Conservation (phyloP, 2,888 invertebrate species). For the Imbricaverruca yamaguchii region DNA sequence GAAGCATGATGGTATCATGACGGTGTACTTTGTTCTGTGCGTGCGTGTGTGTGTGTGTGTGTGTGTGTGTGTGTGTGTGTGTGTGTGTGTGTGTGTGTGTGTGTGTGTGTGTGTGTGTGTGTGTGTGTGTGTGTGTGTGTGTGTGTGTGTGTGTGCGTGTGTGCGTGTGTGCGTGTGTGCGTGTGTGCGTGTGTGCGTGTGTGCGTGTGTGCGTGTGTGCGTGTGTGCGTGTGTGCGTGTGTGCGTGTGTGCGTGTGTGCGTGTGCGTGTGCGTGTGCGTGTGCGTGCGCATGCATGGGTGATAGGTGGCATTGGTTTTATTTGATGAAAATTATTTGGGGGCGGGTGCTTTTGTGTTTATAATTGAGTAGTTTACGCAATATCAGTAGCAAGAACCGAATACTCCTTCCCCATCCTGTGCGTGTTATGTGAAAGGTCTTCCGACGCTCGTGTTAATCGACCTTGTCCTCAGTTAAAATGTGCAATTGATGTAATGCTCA, state of each 20-base stretch:
- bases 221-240: background rate
- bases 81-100: background rate
- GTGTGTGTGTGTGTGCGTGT: background rate
- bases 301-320: background rate
- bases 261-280: background rate
- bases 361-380: too few species aligned
- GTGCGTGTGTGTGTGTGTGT: background rate
- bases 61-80: slow-evolving; percentile 1
- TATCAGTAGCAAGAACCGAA: too few species aligned
- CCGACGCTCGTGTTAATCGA: too few species aligned
- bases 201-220: background rate
- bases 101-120: background rate
- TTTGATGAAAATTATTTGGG: too few species aligned
- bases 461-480: too few species aligned
- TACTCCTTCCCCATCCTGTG: too few species aligned
- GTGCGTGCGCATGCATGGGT: background rate
- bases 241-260: background rate
- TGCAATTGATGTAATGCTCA: too few species aligned
- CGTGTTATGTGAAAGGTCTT: too few species aligned
- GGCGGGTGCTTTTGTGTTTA: too few species aligned
- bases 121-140: background rate
- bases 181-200: background rate
- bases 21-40: background rate
- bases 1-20: background rate
- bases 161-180: background rate